phyloP scores from a whole-genome alignment of 1,140 invertebrate species.

The Drosophila tropicalis region DNA sequence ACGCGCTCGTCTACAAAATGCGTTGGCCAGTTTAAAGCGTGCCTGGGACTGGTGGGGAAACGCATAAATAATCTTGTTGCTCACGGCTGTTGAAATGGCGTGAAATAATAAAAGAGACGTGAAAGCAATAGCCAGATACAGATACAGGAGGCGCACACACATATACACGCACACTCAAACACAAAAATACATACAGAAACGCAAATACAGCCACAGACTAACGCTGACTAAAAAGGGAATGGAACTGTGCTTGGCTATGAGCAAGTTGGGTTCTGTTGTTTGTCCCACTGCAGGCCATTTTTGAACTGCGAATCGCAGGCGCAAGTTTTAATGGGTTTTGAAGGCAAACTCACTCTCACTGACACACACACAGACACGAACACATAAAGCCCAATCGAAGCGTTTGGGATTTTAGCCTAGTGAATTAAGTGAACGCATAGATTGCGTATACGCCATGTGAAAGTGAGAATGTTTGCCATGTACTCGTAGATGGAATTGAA shows the following conservation, averaged over 20 bases:
- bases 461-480: slow-evolving; percentile 8
- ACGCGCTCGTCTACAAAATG: slow-evolving; percentile 72
- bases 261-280: slow-evolving; percentile 18
- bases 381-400: slow-evolving; percentile 29
- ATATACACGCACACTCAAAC: background rate
- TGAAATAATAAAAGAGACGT: slow-evolving; percentile 81
- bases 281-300: slow-evolving; percentile 56
- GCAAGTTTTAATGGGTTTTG: slow-evolving; percentile 47
- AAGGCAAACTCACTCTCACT: background rate
- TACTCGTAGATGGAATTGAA: background rate
- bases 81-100: slow-evolving; percentile 82
- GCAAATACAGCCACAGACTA: slow-evolving; percentile 5
- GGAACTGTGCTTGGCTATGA: background rate
- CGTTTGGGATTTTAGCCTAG: slow-evolving; percentile 52
- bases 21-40: slow-evolving; percentile 69
- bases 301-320: slow-evolving; percentile 31
- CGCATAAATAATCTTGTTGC: slow-evolving; percentile 82
- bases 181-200: background rate
- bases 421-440: slow-evolving; percentile 53
- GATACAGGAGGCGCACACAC: slow-evolving; percentile 8
- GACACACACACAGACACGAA: background rate
- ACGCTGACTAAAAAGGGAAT: slow-evolving; percentile 1
- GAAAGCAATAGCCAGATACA: slow-evolving; percentile 69
- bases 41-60: slow-evolving; percentile 66
- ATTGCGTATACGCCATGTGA: slow-evolving; percentile 60